Conservation (phyloP, 2,113 vertebrate species). For the Tupaia chinensis region DNA sequence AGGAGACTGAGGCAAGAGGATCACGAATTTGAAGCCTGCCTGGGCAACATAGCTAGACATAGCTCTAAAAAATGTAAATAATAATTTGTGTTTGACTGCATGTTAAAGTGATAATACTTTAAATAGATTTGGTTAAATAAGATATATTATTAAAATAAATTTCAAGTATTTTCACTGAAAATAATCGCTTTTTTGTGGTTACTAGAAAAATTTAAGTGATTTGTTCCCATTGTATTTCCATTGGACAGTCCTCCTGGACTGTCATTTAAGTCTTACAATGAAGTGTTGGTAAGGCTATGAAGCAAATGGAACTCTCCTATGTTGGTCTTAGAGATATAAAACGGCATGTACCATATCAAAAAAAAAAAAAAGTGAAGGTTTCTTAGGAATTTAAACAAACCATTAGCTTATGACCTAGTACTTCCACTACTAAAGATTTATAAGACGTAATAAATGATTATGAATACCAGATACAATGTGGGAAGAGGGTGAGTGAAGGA, state of each 20-base stretch:
- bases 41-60: too few relatives aligned
- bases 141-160: not conserved
- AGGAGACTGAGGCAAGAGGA: too few relatives aligned
- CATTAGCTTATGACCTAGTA: not conserved
- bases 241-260: not conserved
- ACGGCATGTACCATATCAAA: not conserved
- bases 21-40: too few relatives aligned
- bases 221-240: not conserved
- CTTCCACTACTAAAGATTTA: not conserved
- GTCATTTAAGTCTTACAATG: not conserved
- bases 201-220: not conserved
- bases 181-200: not conserved
- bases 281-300: not conserved
- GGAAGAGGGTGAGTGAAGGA: too few relatives aligned
- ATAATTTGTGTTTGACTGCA: not conserved
- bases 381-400: not conserved
- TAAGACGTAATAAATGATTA: too few relatives aligned
- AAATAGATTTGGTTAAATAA: slow-evolving; percentile 8
- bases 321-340: not conserved
- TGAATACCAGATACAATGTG: too few relatives aligned
- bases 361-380: not conserved
- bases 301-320: not conserved
- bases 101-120: slow-evolving; percentile 9
- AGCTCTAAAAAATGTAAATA: not conserved
- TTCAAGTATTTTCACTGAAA: not conserved